These are phyloP conservation scores for Pipa parva DNA, from an alignment of 2,113 vertebrate genomes.

Conservation along the genomic window DNA sequence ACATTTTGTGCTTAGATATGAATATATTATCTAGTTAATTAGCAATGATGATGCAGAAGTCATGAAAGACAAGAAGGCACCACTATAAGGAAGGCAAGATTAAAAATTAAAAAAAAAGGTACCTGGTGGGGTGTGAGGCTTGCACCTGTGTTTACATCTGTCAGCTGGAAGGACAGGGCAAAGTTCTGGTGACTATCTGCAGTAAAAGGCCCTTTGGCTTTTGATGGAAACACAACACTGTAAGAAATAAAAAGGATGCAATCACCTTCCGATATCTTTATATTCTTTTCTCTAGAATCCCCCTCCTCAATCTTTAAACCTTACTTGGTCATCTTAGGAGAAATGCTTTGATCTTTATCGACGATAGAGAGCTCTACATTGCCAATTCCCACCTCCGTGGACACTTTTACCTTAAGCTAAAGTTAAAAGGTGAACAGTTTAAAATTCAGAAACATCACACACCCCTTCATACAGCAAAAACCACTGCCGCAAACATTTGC, in stretches of 20 bases:
- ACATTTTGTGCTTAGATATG: no score
- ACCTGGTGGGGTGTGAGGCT: constrained; percentile 97
- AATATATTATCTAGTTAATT: no score
- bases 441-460: neutral
- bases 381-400: constrained; percentile 88
- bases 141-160: constrained; percentile 85
- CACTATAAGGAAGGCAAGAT: neutral
- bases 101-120: neutral
- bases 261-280: no score
- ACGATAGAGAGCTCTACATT: constrained; percentile 94
- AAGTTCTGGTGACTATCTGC: constrained; percentile 98
- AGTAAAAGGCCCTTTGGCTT: constrained; percentile 82
- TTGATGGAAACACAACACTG: constrained; percentile 88
- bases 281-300: neutral
- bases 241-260: neutral
- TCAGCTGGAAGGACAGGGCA: constrained; percentile 89
- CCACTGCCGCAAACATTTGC: no score
- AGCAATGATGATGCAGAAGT: no score
- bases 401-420: constrained; percentile 94
- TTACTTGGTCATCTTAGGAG: constrained; percentile 90
- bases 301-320: neutral
- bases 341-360: constrained; percentile 97
- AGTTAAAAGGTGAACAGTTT: neutral
- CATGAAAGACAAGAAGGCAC: neutral
- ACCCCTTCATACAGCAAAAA: no score